phyloP scores from a whole-genome alignment of 2,113 vertebrate genomes.

The Xenopus laevis region DNA sequence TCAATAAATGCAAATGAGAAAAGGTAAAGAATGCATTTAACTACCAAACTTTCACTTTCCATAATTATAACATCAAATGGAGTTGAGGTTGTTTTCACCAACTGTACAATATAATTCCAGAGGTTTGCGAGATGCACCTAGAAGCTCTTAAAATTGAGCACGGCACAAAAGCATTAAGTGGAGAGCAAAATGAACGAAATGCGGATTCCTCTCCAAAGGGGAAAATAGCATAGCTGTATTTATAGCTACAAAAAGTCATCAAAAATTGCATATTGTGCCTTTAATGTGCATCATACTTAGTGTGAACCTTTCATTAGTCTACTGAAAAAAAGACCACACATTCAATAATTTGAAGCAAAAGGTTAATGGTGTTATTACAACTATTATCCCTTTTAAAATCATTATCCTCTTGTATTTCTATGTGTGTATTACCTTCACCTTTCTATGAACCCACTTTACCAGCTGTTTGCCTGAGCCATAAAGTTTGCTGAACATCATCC shows the following conservation, averaged over 20 bases:
- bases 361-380: constrained; percentile 90
- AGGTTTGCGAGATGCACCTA: constrained; percentile 9
- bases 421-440: constrained; percentile 97
- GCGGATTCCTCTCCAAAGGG: constrained; percentile 34
- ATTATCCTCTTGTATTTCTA: constrained; percentile 84
- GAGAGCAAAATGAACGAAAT: constrained; percentile 29
- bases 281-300: constrained; percentile 52
- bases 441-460: constrained; percentile 93
- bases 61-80: not conserved
- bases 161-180: constrained; percentile 28
- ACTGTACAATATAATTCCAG: not conserved
- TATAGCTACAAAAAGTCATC: constrained; percentile 43
- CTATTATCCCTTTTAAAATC: constrained; percentile 91
- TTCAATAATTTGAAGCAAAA: constrained; percentile 76
- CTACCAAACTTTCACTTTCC: not conserved
- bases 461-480: constrained; percentile 85
- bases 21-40: not conserved
- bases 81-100: not conserved
- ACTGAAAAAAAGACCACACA: constrained; percentile 64
- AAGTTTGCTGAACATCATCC: constrained; percentile 89
- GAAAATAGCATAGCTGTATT: constrained; percentile 36
- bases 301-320: constrained; percentile 66
- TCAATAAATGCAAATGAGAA: not conserved
- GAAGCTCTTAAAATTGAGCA: constrained; percentile 27
- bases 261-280: constrained; percentile 54